phyloP scores from a whole-genome alignment of 2,797 vertebrate genomes.

The Smutsia gigantea region DNA sequence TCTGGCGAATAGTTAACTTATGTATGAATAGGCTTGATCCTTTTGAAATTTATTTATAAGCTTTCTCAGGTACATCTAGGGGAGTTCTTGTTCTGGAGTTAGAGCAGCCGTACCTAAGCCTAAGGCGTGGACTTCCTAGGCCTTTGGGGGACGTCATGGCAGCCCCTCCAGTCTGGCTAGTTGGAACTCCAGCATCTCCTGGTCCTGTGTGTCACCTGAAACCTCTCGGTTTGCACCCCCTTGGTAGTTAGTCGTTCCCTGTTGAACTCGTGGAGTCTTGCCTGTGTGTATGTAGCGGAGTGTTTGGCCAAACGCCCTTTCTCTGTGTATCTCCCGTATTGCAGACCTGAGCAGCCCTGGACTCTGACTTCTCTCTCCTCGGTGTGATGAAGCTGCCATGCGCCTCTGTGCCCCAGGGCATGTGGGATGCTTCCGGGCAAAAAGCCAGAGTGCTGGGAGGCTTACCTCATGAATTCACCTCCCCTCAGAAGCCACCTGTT shows the following conservation, averaged over 20 bases:
- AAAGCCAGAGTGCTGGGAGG: rapidly evolving
- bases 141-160: not conserved
- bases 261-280: rapidly evolving
- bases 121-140: not conserved
- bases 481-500: not conserved
- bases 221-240: not conserved
- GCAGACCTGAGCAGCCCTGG: not conserved
- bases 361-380: rapidly evolving
- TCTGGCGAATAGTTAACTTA: not conserved
- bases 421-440: not conserved
- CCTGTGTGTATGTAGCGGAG: rapidly evolving
- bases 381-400: not conserved
- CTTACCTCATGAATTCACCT: not conserved
- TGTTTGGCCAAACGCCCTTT: not conserved
- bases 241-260: rapidly evolving
- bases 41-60: not conserved
- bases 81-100: not conserved
- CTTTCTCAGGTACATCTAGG: not conserved
- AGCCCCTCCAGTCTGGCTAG: not conserved
- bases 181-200: not conserved
- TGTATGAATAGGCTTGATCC: not conserved
- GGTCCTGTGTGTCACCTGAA: not conserved
- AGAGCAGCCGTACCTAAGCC: not conserved
- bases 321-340: not conserved
- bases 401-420: not conserved